These are phyloP conservation scores for Orchestia grillus DNA, from an alignment of 1,140 invertebrate genomes.

Conservation along the genomic window DNA sequence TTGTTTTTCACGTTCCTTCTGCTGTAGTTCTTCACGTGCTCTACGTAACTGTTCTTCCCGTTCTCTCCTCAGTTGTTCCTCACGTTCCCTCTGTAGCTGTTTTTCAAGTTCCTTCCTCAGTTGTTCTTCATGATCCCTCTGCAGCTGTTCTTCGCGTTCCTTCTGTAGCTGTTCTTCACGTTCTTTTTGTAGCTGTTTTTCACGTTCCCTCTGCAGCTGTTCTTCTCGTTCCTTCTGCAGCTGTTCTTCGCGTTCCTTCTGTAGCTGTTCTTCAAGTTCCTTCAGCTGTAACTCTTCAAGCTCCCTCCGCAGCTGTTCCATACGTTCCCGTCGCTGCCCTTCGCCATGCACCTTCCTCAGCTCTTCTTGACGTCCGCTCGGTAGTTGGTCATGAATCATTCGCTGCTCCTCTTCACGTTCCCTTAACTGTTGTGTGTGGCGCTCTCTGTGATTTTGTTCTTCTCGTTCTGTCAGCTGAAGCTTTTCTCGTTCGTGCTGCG, in stretches of 20 bases:
- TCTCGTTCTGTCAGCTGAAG: too few species aligned
- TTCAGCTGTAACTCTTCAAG: neutral
- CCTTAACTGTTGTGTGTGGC: neutral
- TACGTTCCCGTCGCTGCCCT: neutral
- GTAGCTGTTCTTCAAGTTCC: neutral
- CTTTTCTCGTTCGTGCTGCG: too few species aligned
- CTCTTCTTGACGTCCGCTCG: neutral
- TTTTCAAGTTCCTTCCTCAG: neutral
- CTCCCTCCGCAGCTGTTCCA: neutral
- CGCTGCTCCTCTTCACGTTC: conserved; percentile 1
- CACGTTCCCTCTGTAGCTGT: neutral
- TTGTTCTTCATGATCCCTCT: neutral
- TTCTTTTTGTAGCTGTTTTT: neutral
- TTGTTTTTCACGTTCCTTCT: neutral
- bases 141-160: neutral
- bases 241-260: neutral
- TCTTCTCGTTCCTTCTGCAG: neutral
- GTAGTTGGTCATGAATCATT: too few species aligned
- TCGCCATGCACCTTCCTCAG: neutral
- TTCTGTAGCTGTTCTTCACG: neutral
- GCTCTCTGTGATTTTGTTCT: too few species aligned
- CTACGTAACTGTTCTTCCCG: neutral
- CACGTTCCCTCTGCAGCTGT: neutral
- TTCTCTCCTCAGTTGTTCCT: neutral
- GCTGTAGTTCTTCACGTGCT: neutral